Evolutionary conservation across 2,113 vertebrate species (phyloP), one percentile per base, ranked within the genome.

Genomic region (Oostethus manadensis): DNA sequence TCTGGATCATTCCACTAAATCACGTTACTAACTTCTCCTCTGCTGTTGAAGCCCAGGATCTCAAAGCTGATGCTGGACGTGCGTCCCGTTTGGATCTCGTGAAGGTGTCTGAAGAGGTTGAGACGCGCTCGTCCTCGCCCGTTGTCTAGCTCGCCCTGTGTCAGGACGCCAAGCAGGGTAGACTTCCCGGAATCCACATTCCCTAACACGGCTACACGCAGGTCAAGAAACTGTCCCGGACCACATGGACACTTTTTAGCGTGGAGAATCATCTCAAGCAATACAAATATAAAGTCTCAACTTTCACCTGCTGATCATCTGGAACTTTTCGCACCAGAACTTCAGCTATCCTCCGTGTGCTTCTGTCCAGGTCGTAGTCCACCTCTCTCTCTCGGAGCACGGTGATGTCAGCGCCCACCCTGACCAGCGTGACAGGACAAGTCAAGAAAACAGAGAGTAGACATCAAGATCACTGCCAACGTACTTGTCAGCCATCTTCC

Each of bases 1-100:
- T 3, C 8, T 16, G 10, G 9, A 8, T 8, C 17, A 1, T 7
- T 5, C 16, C 1, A 2, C 9, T 16, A 15, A 6, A 8, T 1
- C 14, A 23, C 21, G 48, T 15, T 11, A 14, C 33, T 40, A 10
- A 99, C 96, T 93, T 98, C 93, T 85, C 96, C 96, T 90, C 94
- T 98, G 84, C 94, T 98, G 83, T 94, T 96, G 80, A 99, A 98
- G 61, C 97, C 97, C 0, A 99, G 91, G 76, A 99, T 98, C 87
- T 99, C 97, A 85, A 99, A 97, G 89, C 97, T 99, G 85, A 99
- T 99, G 84, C 97, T 99, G 16, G 97, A 99, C 0, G 96, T 99
- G 33, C 96, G 91, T 70, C 97, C 97, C 11, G 96, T 96, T 71
- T 99, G 97, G 85, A 99, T 99, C 84, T 99, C 97, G 64, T 99